Evolutionary conservation across 2,888 invertebrate species (phyloP), one percentile per base, ranked within the genome.

Genomic region (Phorcus lineatus): DNA sequence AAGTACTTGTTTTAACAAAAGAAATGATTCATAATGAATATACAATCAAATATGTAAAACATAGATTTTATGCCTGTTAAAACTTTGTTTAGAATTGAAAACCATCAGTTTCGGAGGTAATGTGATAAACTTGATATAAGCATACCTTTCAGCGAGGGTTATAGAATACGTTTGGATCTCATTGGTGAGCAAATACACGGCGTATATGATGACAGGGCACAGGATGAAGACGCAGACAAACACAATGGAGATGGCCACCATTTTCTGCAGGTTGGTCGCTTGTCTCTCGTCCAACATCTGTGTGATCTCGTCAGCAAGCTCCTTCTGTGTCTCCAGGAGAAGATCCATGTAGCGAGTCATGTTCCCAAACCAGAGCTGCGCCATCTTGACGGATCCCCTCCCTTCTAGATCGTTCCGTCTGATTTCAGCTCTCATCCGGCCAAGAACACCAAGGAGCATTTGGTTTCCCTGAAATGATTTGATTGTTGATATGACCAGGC

Each of bases 81-180:
- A n/a, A n/a, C n/a, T n/a, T n/a, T n/a, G n/a, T n/a, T n/a, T n/a
- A n/a, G n/a, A n/a, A n/a, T 55, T 55, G 22, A 22, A 55, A 19
- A 19, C 4, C n/a, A 55, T 6, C n/a, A n/a, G n/a, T n/a, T n/a
- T n/a, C n/a, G n/a, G n/a, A n/a, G 7, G 7, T 4, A 7, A 47
- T 47, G 47, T 47, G 11, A 47, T 6, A 47, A 47, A 6, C 6
- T 13, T 1, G 6, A 13, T 47, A 11, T 47, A 11, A 17, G 24
- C 80, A 47, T 82, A 91, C 91, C 90, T 86, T 84, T 89, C 87
- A 2, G 90, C 90, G 16, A 91, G 86, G 9, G 89, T 88, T 31
- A 90, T 86, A 76, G 90, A 91, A 74, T 90, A 91, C 79, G 84
- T 84, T 86, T 91, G 91, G 28, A 90, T 91, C 77, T 90, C 87